Evolutionary conservation across 2,888 invertebrate species (phyloP), one percentile per base, ranked within the genome.

Genomic region (Chironomus riparius): DNA sequence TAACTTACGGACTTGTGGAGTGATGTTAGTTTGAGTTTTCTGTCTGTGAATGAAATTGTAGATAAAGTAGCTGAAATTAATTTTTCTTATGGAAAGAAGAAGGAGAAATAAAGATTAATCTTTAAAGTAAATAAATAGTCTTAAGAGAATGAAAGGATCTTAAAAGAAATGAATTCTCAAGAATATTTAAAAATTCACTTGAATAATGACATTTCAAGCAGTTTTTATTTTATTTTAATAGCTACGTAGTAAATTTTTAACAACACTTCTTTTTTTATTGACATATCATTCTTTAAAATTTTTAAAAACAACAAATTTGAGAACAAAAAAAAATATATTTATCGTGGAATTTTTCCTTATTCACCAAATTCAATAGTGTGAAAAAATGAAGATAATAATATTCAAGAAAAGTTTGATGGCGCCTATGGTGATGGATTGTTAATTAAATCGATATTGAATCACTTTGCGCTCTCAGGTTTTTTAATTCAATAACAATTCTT

Each of bases 11-110:
- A 38, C 21, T 65, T 24, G 65, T 38, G 10, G 38, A 65, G 24
- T 65, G 22, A 65, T 56, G 56, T 56, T 15, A 56, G 56, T 56
- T 56, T 15, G n/a, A 18, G 56, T 56, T 3, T 56, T 15, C 28
- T 56, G 70, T 13, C 22, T 70, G 50, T 47, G 47, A 38, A 69
- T 47, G 47, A 22, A 73, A 15, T 61, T 28, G 13, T 38, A 10
- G 47, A n/a, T 21, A 24, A 73, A 71, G 71, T 74, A 74, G 74
- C 68, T 38, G 48, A 68, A 74, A 74, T 74, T 74, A 74, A 68
- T 68, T 38, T 74, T 74, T 74, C 3, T 56, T 22, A 21, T 10
- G 24, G 24, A 24, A 24, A 24, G 62, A 56, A 47, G 50, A 18
- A 47, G 10, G 15, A 50, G 15, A 71, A 38, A 38, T 38, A 38